Percentiles rank a stretch among this genome's conserved stretches.
Conservation (phyloP, 2,888 invertebrate species). For the Brachypalpus laphriformis region DNA sequence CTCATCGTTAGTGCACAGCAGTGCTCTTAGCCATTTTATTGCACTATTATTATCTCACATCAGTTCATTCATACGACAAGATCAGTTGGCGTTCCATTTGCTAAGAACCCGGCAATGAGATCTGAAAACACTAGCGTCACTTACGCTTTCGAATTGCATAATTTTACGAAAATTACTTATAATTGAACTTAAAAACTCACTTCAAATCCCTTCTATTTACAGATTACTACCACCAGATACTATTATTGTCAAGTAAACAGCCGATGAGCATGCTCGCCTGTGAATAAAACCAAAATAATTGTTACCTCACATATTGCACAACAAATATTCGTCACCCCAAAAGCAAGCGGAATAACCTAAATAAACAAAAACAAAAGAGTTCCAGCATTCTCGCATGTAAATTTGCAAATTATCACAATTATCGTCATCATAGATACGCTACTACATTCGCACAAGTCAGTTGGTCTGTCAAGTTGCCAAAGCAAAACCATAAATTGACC, state of each 20-base stretch:
- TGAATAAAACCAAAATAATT: slow-evolving; percentile 17
- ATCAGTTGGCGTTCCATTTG: too few relatives aligned
- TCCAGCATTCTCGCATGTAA: slow-evolving; percentile 31
- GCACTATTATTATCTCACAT: too few relatives aligned
- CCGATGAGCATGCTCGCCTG: neutral
- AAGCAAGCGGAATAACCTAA: neutral
- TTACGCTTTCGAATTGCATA: neutral
- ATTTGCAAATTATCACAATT: slow-evolving; percentile 33
- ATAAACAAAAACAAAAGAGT: slow-evolving; percentile 10
- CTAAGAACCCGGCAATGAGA: neutral
- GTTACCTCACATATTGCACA: slow-evolving; percentile 30
- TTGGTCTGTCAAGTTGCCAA: slow-evolving; percentile 24
- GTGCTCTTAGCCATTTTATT: too few relatives aligned
- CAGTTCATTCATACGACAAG: too few relatives aligned
- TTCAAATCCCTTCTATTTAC: slow-evolving; percentile 8
- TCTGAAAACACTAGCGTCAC: neutral
- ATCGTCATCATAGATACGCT: slow-evolving; percentile 7
- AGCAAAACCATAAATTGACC: slow-evolving; percentile 25
- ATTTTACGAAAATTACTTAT: neutral
- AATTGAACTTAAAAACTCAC: neutral
- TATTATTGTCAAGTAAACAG: neutral
- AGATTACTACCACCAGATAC: slow-evolving; percentile 12
- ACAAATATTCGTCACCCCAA: slow-evolving; percentile 13
- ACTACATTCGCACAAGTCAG: neutral
- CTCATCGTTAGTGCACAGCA: too few relatives aligned